Evolutionary conservation across 2,797 vertebrate species (phyloP).

Genomic region (Clarias fuscus): DNA sequence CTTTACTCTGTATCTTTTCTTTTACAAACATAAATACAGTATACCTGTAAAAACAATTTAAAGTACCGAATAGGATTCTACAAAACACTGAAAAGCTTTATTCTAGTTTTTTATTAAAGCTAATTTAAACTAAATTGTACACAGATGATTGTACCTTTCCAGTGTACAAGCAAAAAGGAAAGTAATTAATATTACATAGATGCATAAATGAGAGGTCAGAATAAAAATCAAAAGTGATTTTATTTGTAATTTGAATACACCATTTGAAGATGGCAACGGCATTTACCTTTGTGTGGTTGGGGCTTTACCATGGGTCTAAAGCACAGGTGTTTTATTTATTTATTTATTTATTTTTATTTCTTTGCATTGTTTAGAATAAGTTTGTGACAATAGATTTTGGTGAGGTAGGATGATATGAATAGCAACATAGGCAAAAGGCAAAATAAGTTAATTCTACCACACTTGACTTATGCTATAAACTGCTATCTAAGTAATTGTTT

Average conservation of each 20-base stretch:
- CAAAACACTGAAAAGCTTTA: background rate
- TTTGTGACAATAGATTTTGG: background rate
- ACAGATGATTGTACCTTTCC: background rate
- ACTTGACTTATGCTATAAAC: background rate
- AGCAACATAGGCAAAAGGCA: background rate
- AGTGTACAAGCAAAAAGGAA: no score
- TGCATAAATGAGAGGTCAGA: background rate
- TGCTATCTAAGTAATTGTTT: background rate
- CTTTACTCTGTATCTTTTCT: background rate
- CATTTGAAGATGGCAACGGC: background rate
- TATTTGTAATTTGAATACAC: background rate
- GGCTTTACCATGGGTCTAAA: background rate
- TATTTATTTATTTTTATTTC: no score
- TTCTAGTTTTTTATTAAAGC: background rate
- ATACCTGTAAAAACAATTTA: background rate
- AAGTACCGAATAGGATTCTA: background rate
- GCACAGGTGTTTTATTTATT: background rate
- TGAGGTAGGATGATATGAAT: background rate
- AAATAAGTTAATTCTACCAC: background rate
- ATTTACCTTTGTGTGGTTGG: background rate
- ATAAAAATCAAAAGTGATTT: background rate
- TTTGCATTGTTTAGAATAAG: background rate
- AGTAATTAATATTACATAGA: no score
- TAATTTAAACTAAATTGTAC: background rate
- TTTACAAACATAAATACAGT: background rate